Base-by-base conservation (phyloP, 1,140 invertebrate genomes). In the Lerema accius region DNA sequence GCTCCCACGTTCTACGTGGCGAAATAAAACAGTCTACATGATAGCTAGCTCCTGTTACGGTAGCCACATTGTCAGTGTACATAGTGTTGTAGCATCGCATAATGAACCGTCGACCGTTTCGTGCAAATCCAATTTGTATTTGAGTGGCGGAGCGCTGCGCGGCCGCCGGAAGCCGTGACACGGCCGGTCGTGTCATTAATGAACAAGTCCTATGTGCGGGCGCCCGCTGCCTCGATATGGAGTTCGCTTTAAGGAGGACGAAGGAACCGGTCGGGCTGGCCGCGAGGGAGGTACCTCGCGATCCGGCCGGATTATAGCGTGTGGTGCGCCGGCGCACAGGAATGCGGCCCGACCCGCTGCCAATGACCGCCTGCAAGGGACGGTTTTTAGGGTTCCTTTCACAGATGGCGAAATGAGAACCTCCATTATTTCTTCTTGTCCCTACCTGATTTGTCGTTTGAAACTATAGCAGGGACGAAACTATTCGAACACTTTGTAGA, bases 271-370 rank as follows among this genome's bases (percentile, higher is more conserved):
- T 51, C 32, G 35, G 7, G 14, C 16, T 63, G 61, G 16, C 19
- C 50, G 60, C 53, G 42, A 53, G 49, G 45, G 48, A 37, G 55
- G 48, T 48, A 39, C 26, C 39, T 65, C 64, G 45, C 37, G 32
- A 76, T 40, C 56, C 45, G 62, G 72, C 58, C 67, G 75, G 73
- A 40, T 79, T 73, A 74, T 48, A 65, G 80, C 73, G 78, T 79
- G 78, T 77, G 73, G 63, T 83, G 82, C 82, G 78, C 82, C 65
- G 72, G 82, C 83, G 82, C 86, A 84, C 77, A 85, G 86, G 86
- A 89, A 89, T 87, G 86, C 83, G 79, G 84, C 71, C 78, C 82
- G 82, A 79, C 79, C 71, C 80, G 82, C 82, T 84, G 83, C 84
- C 86, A 87, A 89, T 87, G 86, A 87, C 84, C 84, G 84, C 73